Base-by-base conservation (phyloP, 2,888 invertebrate species). In the Cerastis rubricosa region DNA sequence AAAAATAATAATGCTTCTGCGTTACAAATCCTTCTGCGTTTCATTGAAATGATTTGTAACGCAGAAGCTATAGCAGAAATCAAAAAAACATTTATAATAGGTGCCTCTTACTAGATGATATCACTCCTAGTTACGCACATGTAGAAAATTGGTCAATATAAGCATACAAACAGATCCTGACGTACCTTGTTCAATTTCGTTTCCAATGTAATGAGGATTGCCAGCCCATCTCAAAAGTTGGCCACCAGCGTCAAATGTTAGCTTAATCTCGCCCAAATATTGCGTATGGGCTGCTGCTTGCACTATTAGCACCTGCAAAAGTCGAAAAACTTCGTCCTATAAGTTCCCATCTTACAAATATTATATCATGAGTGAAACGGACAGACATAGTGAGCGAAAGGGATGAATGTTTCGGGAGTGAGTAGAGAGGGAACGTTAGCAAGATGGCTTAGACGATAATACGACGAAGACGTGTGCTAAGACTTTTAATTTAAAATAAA, bases 191-290 rank as follows among this genome's bases (percentile, higher is more conserved):
- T 94, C 94, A 45, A 98, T 93, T 59, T 96, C 95, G 25, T 94
- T 92, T 81, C 97, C 97, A 89, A 98, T 93, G 71, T 97, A 98
- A 87, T 98, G 97, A 0, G 98, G 98, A 79, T 97, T 97, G 1
- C 99, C 99, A 64, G 96, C 94, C 97, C 98, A 98, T 17, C 94
- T 91, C 0, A 96, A 90, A 1, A 98, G 95, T 81, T 98, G 97
- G 0, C 98, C 99, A 0, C 94, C 88, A 1, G 97, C 96, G 91
- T 99, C 97, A 89, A 98, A 99, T 84, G 93, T 97, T 0, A 99
- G 97, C n/a, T 97, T 97, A 22, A 99, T 96, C 91, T 98, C 97
- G 1, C 99, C 99, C 43, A 99, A 95, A 92, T 98, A 99, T 91
- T 97, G 97, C 0, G 98, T 97, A 88, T 97, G 98, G 0, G 98